Conservation (phyloP, 2,113 vertebrate species). For the Geothlypis trichas region DNA sequence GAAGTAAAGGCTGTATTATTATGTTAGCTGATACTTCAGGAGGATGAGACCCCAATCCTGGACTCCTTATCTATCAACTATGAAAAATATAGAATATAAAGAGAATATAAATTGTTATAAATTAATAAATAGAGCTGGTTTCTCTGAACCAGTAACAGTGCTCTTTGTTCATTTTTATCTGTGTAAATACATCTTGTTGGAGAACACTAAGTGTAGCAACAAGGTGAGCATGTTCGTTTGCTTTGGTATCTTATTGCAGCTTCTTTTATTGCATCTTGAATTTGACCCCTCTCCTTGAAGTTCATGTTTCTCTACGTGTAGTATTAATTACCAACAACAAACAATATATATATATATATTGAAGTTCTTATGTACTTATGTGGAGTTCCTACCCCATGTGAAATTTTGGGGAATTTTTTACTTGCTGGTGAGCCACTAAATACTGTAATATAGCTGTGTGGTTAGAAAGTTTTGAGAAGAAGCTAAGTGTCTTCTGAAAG, state of each 20-base stretch:
- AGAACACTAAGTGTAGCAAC: neutral
- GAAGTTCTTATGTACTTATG: neutral
- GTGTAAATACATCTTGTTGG: neutral
- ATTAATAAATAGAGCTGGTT: neutral
- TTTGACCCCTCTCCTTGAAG: neutral
- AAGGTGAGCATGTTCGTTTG: neutral
- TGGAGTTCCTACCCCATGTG: rapidly evolving
- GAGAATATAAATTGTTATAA: neutral
- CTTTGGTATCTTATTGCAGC: neutral
- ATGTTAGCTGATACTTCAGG: neutral
- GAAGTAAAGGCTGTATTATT: neutral
- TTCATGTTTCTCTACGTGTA: neutral
- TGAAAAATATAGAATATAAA: too few species aligned
- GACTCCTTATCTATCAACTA: neutral
- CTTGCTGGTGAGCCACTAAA: neutral
- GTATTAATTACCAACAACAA: neutral
- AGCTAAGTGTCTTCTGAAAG: neutral
- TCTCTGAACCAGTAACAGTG: neutral
- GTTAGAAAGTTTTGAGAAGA: neutral
- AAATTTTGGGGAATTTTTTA: neutral
- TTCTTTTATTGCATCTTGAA: neutral
- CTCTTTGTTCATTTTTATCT: neutral
- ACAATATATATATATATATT: neutral
- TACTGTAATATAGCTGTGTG: neutral
- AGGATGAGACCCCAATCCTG: neutral